Conservation (phyloP, 2,797 vertebrate genomes). For the Hydrophis major region DNA sequence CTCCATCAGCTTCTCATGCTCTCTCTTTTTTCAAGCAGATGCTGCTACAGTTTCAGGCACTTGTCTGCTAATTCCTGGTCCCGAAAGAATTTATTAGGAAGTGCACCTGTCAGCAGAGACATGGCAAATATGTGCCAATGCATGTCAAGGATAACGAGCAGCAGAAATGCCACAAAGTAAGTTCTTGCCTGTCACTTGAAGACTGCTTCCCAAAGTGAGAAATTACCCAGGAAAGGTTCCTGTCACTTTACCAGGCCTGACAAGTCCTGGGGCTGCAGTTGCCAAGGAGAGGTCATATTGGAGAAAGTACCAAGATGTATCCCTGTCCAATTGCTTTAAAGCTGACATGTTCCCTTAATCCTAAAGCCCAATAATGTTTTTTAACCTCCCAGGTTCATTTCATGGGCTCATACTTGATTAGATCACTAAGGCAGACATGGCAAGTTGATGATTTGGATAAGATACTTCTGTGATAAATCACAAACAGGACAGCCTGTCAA, state of each 20-base stretch:
- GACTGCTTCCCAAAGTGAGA: slow-evolving; percentile 52
- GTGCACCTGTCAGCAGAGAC: slow-evolving; percentile 66
- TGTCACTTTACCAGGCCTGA: slow-evolving; percentile 41
- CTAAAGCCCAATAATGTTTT: slow-evolving; percentile 13
- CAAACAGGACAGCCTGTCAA: slow-evolving; percentile 45
- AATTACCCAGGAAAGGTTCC: slow-evolving; percentile 19
- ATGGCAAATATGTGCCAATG: slow-evolving; percentile 57
- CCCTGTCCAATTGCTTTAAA: slow-evolving; percentile 22
- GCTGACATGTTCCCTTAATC: slow-evolving; percentile 46
- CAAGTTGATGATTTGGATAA: slow-evolving; percentile 36
- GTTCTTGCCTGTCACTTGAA: slow-evolving; percentile 59
- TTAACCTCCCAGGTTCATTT: slow-evolving; percentile 23
- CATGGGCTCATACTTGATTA: slow-evolving; percentile 44
- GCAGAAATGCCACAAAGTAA: slow-evolving; percentile 49
- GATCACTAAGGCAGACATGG: slow-evolving; percentile 35
- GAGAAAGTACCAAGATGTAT: slow-evolving; percentile 18
- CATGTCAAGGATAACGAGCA: slow-evolving; percentile 50
- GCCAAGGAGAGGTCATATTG: not conserved
- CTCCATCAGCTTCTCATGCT: slow-evolving; percentile 24
- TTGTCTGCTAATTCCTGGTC: slow-evolving; percentile 66
- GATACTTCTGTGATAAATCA: slow-evolving; percentile 47
- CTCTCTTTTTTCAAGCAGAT: slow-evolving; percentile 61
- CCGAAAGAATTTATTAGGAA: slow-evolving; percentile 67
- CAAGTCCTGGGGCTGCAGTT: not conserved
- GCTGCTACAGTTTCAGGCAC: slow-evolving; percentile 63